A percentile compares a stretch with the other conserved stretches of the same genome.
Evolutionary conservation across 1,140 invertebrate species (phyloP).

Genomic region (Lanistes nyassanus): DNA sequence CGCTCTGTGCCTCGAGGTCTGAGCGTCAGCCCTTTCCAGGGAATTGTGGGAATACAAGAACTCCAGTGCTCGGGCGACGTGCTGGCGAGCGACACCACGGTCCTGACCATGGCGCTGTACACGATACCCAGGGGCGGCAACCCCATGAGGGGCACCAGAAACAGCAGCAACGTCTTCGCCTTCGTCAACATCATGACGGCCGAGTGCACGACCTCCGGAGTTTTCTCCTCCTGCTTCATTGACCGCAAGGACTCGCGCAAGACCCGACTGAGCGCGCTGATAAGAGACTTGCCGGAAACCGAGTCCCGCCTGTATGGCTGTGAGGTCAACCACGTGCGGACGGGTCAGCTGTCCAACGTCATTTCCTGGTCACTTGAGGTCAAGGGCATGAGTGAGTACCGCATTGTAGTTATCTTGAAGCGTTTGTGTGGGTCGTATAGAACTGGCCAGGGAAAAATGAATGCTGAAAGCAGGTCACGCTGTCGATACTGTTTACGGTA

Average conservation of each 20-base stretch:
- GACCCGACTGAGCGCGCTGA: neutral
- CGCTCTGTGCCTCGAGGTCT: neutral
- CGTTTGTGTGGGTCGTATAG: no score
- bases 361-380: no score
- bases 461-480: no score
- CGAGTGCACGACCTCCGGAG: slow-evolving; percentile 13
- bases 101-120: slow-evolving; percentile 11
- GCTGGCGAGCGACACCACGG: slow-evolving; percentile 1
- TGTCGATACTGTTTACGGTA: no score
- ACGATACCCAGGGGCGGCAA: neutral
- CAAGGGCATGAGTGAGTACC: no score
- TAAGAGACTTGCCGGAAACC: neutral
- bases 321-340: neutral
- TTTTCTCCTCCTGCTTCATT: slow-evolving; percentile 11
- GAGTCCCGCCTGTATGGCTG: neutral
- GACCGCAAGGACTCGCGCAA: neutral
- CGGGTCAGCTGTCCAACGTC: neutral
- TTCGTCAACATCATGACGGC: slow-evolving; percentile 10
- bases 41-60: neutral
- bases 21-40: slow-evolving; percentile 10
- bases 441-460: no score
- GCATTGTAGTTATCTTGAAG: no score
- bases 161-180: neutral
- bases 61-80: slow-evolving; percentile 10
- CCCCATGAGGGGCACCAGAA: no score